Base-by-base conservation (phyloP, 2,888 invertebrate genomes). In the Drosophila niveifrons region DNA sequence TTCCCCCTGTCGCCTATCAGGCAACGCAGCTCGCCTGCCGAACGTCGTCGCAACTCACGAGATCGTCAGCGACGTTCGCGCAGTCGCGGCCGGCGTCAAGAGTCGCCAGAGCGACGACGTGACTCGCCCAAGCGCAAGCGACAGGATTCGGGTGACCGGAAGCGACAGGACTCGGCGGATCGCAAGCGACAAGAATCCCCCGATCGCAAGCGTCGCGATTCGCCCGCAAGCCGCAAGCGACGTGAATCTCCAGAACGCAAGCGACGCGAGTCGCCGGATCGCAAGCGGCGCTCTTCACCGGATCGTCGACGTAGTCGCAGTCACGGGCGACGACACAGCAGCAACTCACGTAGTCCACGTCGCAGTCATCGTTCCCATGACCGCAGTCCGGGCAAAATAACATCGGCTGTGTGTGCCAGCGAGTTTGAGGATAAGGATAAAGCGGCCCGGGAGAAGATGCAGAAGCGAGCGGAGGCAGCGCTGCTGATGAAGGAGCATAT, bases 401-500 rank as follows among this genome's bases (percentile, higher is more conserved):
- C 78, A 15, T 65, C 75, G 1, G 80, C 61, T 10, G 15, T 62
- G 44, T 41, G 75, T 29, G 65, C 62, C 4, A 73, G 51, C 3
- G 80, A 75, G 9, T 50, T 59, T 7, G 77, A 84, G 13, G 91
- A 92, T n/a, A 90, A 89, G 23, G 79, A 64, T 23, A 64, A 64
- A 6, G 55, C 71, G n/a, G 66, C 90, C 6, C 89, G 91, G 23
- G 92, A 93, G 66, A 93, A 93, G 75, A 92, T 91, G 91, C 86
- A 92, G 28, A 93, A 92, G 72, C 91, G 93, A 0, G 93, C 93
- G 0, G 93, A 93, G 80, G 93, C 94, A 28, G 89, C 94, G 15
- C 85, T 94, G 71, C 88, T 94, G 72, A 89, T 94, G 46, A 94
- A 94, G 76, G 94, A 94, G 79, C 94, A 95, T 76, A 94, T 94